These are phyloP conservation scores for Cetoscarus ocellatus DNA, from an alignment of 2,797 vertebrate genomes.

Conservation along the genomic window DNA sequence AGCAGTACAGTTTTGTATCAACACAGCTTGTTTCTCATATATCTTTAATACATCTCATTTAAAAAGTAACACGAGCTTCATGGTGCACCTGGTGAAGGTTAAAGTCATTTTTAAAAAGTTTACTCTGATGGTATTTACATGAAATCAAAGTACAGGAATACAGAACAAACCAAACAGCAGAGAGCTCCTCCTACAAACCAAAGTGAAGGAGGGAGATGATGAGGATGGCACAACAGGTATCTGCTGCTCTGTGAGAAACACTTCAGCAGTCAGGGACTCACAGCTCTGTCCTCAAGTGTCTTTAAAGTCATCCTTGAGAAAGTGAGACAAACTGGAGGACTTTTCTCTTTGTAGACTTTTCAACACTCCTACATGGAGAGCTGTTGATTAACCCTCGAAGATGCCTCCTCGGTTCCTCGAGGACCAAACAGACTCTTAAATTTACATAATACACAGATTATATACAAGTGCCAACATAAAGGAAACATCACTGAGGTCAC, in stretches of 20 bases:
- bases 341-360: background rate
- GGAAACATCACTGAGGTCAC: conserved; percentile 27
- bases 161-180: conserved; percentile 32
- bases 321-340: background rate
- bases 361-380: background rate
- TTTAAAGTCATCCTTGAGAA: no score
- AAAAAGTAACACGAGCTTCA: conserved; percentile 47
- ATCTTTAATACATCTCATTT: conserved; percentile 42
- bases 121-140: conserved; percentile 42
- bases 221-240: background rate
- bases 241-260: background rate
- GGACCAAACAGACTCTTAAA: background rate
- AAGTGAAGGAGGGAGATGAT: conserved; percentile 19
- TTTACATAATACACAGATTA: conserved; percentile 50
- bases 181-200: conserved; percentile 6
- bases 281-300: background rate
- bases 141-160: conserved; percentile 46
- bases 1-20: conserved; percentile 49
- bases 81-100: conserved; percentile 15
- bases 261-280: background rate
- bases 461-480: conserved; percentile 39
- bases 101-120: conserved; percentile 31
- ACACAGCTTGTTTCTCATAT: conserved; percentile 56
- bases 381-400: no score
- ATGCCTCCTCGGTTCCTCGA: no score